phyloP scores from a whole-genome alignment of 2,113 vertebrate species.

The Tragelaphus scriptus region DNA sequence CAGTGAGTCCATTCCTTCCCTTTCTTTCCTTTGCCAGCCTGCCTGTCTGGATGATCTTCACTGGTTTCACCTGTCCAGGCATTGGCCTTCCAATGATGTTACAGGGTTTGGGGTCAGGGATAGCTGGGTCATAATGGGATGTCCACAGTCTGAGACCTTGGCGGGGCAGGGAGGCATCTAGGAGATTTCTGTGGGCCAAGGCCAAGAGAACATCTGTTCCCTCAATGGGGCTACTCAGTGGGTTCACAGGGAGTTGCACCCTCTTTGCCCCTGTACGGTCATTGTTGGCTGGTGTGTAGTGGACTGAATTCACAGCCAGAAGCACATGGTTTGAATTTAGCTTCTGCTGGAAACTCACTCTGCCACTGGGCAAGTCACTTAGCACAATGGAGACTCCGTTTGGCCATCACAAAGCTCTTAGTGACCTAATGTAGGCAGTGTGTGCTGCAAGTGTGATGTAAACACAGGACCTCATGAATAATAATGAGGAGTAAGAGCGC shows the following conservation, averaged over 20 bases:
- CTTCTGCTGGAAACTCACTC: neutral
- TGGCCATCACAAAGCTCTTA: neutral
- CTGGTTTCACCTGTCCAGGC: neutral
- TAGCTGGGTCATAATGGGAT: neutral
- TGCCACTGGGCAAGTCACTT: neutral
- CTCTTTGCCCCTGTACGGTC: neutral
- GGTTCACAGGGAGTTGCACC: fast-evolving
- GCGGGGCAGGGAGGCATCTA: fast-evolving
- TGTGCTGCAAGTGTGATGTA: neutral
- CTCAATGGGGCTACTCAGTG: neutral
- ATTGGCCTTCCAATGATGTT: neutral
- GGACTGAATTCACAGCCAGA: neutral
- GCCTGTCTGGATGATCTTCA: neutral
- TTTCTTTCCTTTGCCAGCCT: neutral
- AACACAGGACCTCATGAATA: neutral
- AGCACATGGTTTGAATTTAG: neutral
- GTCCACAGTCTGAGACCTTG: neutral
- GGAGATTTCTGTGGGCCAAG: neutral
- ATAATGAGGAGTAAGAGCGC: neutral
- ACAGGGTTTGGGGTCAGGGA: neutral
- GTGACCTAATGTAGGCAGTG: neutral
- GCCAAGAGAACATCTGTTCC: neutral
- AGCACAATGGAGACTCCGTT: neutral
- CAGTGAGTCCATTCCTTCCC: neutral
- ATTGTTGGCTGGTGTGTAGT: neutral